Percentiles rank a stretch among this genome's conserved stretches.
Evolutionary conservation across 1,140 invertebrate genomes (phyloP).

Genomic region (Batillaria attramentaria): DNA sequence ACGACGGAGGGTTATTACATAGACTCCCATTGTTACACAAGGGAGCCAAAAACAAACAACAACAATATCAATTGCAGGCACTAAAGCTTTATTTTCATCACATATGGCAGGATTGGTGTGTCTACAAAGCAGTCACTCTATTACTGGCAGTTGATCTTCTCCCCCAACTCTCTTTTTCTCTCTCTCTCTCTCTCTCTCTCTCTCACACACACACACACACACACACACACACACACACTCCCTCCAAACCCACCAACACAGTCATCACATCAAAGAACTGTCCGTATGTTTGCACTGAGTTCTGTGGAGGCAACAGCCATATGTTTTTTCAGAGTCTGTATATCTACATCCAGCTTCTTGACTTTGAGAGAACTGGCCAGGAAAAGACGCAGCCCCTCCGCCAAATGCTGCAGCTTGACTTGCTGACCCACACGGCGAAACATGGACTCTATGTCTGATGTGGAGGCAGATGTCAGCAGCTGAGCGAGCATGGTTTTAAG

Average conservation of each 20-base stretch:
- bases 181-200: too few relatives aligned
- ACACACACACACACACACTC: conserved; percentile 3
- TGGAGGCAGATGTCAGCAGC: conserved; percentile 77
- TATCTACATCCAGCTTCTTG: conserved; percentile 69
- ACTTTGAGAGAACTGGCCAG: conserved; percentile 85
- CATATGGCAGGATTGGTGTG: too few relatives aligned
- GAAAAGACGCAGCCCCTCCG: conserved; percentile 84
- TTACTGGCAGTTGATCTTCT: too few relatives aligned
- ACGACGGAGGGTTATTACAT: too few relatives aligned
- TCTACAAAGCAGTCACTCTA: too few relatives aligned
- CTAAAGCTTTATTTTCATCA: too few relatives aligned
- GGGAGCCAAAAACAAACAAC: too few relatives aligned
- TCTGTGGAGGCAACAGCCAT: neutral
- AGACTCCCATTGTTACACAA: too few relatives aligned
- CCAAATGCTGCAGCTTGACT: conserved; percentile 80
- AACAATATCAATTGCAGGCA: too few relatives aligned
- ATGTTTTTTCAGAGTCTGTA: conserved; percentile 34
- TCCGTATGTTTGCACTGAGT: neutral
- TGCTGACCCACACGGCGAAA: conserved; percentile 80
- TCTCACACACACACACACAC: too few relatives aligned
- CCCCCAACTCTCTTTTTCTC: too few relatives aligned
- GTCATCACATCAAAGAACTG: neutral
- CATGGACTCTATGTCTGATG: conserved; percentile 76
- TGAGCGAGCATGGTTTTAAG: conserved; percentile 81
- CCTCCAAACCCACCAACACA: neutral